These are phyloP conservation scores for Ariolimax columbianus DNA, from an alignment of 2,888 invertebrate species.

Conservation along the genomic window DNA sequence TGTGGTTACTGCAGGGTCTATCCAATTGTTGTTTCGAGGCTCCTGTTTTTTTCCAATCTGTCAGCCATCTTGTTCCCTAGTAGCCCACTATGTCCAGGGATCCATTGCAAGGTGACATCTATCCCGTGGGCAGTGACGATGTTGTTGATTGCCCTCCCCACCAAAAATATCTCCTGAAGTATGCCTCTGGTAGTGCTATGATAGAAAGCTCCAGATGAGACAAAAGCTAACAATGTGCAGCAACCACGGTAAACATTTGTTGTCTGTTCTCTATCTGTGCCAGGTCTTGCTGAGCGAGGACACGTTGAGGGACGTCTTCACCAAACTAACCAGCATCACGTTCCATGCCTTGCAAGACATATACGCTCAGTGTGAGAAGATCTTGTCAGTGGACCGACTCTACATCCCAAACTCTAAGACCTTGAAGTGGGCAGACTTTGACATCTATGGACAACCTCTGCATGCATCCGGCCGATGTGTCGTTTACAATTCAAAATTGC, in stretches of 20 bases:
- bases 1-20: too few species aligned
- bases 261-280: conserved; percentile 44
- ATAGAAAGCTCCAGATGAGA: too few species aligned
- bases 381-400: conserved; percentile 65
- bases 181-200: too few species aligned
- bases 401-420: conserved; percentile 45
- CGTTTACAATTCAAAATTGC: conserved; percentile 70
- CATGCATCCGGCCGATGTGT: conserved; percentile 71
- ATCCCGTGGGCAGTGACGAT: too few species aligned
- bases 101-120: too few species aligned
- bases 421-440: conserved; percentile 71
- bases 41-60: too few species aligned
- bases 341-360: conserved; percentile 69
- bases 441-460: conserved; percentile 70
- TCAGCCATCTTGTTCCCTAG: too few species aligned
- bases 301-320: conserved; percentile 66
- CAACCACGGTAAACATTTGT: background rate
- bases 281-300: conserved; percentile 63
- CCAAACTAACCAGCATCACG: conserved; percentile 66
- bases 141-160: too few species aligned
- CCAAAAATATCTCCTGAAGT: too few species aligned
- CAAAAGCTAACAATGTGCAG: too few species aligned
- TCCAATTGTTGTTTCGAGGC: too few species aligned
- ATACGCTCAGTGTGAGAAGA: conserved; percentile 67
- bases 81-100: too few species aligned